A percentile compares a stretch with the other conserved stretches of the same genome.
Evolutionary conservation across 2,113 vertebrate species (phyloP).

Genomic region (Neogobius melanostomus): DNA sequence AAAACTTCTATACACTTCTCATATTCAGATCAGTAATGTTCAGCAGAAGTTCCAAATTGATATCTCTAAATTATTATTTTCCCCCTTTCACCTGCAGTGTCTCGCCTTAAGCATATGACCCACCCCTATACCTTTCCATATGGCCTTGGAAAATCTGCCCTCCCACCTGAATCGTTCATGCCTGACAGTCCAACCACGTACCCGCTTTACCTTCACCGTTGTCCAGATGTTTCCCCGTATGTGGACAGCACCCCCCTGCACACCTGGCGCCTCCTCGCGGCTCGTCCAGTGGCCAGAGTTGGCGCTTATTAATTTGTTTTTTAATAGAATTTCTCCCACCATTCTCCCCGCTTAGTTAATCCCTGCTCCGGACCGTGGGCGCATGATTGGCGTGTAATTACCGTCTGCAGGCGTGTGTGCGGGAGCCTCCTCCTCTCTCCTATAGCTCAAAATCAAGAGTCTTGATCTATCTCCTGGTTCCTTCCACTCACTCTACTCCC

Average conservation of each 20-base stretch:
- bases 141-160: neutral
- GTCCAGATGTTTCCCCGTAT: neutral
- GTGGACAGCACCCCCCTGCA: conserved; percentile 6
- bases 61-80: no score
- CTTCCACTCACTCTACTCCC: conserved; percentile 18
- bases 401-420: conserved; percentile 58
- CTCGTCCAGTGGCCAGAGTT: conserved; percentile 15
- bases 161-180: neutral
- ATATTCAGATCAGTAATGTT: no score
- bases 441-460: conserved; percentile 34
- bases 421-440: conserved; percentile 30
- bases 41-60: no score
- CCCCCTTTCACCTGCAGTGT: no score
- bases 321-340: conserved; percentile 75
- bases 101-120: no score
- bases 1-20: no score
- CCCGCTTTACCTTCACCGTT: neutral
- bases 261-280: conserved; percentile 5
- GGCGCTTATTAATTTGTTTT: conserved; percentile 64
- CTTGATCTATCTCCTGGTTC: conserved; percentile 35
- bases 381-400: conserved; percentile 78
- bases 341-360: conserved; percentile 72
- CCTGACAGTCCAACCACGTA: neutral
- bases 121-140: neutral
- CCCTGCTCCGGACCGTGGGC: conserved; percentile 61